Percentiles rank a stretch among this genome's conserved stretches.
Evolutionary conservation across 1,140 invertebrate genomes (phyloP).

Genomic region (Papilio dardanus): DNA sequence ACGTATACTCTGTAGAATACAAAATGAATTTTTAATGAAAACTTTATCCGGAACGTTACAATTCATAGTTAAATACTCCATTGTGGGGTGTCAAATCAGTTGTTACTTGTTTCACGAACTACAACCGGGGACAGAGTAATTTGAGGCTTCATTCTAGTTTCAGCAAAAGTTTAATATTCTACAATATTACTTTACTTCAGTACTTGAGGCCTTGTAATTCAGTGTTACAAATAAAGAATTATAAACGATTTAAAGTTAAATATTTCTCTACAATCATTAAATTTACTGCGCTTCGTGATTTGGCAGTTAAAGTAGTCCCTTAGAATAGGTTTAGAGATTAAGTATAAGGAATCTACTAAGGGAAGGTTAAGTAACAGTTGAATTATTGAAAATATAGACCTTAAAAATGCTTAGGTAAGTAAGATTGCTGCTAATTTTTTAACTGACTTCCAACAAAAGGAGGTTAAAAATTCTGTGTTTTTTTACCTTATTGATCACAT

Average conservation of each 20-base stretch:
- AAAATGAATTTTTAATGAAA: constrained; percentile 10
- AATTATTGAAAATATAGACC: no score
- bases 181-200: not conserved
- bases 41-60: not conserved
- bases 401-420: no score
- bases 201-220: not conserved
- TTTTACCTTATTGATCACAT: not conserved
- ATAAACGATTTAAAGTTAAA: no score
- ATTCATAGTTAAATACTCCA: constrained; percentile 3
- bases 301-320: no score
- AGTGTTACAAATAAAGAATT: not conserved
- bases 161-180: constrained; percentile 1
- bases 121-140: not conserved
- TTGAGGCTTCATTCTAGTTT: not conserved
- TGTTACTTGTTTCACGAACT: constrained; percentile 19
- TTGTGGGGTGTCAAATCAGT: constrained; percentile 1
- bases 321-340: no score
- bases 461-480: no score
- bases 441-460: no score
- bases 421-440: no score
- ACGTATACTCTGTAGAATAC: not conserved
- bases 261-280: no score
- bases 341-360: no score
- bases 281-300: no score
- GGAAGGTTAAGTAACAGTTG: no score